Evolutionary conservation across 1,140 invertebrate genomes (phyloP), one percentile per base, ranked within the genome.

Genomic region (Steinernema khuongi): DNA sequence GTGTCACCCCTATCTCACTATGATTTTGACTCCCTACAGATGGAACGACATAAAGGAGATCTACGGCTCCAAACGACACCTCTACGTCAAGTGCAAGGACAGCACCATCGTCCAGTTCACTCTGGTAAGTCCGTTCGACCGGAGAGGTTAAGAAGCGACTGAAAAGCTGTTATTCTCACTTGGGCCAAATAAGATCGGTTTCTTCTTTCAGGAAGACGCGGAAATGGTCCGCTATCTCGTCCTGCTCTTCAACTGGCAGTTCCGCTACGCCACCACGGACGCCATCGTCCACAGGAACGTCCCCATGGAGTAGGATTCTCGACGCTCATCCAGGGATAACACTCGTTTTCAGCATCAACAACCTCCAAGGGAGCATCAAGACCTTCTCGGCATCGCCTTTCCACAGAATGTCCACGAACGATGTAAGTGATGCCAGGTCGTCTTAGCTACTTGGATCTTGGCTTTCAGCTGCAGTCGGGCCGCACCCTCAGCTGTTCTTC

Each of bases 351-450:
- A 76, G 77, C 60, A 80, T 77, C n/a, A 77, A 77, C 29, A 77
- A 77, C 36, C 74, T 78, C 7, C 78, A 78, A 78, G 79, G 79
- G 22, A 31, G 72, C 19, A 80, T 81, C 44, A 41, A 73, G 22
- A 80, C 78, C 11, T 80, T 78, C 44, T 67, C 67, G 29, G 18
- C 72, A 22, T 50, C 31, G 31, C 31, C 71, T 4, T 32, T 17
- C 14, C 73, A 72, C 22, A 31, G 18, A 31, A 18, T 36, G 7
- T 60, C 28, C 28, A 26, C 73, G 7, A 11, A 11, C 22, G 50
- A 74, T 33, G 32, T 44, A 66, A 31, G 28, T 31, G 69, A n/a
- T n/a, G n/a, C n/a, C n/a, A n/a, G n/a, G n/a, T n/a, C n/a, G n/a
- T n/a, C n/a, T n/a, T n/a, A n/a, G n/a, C n/a, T n/a, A n/a, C n/a